Conservation (phyloP, 1,140 invertebrate species). For the Calliopsis andreniformis region DNA sequence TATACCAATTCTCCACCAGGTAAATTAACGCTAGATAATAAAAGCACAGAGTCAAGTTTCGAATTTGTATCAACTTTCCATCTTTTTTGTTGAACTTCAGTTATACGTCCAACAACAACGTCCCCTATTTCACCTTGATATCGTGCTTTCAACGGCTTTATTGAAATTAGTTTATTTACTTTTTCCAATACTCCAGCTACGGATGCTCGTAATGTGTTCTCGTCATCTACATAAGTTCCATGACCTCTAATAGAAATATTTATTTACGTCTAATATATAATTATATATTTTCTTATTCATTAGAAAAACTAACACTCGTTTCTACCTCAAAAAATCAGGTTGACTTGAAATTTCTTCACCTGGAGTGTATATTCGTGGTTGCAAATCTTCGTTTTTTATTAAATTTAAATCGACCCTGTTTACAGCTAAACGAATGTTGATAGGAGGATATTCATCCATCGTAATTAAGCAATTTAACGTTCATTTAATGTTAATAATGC, state of each 20-base stretch:
- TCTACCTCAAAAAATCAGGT: conserved; percentile 92
- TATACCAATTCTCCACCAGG: conserved; percentile 96
- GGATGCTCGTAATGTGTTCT: conserved; percentile 92
- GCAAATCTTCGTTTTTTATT: conserved; percentile 81
- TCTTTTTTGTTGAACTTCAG: conserved; percentile 93
- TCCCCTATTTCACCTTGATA: conserved; percentile 98
- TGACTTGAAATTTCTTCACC: conserved; percentile 92
- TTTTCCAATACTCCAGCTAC: conserved; percentile 96
- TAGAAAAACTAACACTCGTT: conserved; percentile 29
- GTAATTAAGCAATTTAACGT: too few relatives aligned
- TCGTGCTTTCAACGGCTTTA: conserved; percentile 93
- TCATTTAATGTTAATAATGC: too few relatives aligned
- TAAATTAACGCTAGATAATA: conserved; percentile 97
- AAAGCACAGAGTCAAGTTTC: conserved; percentile 92
- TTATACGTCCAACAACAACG: conserved; percentile 96
- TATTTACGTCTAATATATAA: conserved; percentile 5
- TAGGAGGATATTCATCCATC: conserved; percentile 63
- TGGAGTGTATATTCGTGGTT: conserved; percentile 89
- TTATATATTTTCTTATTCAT: conserved; percentile 17
- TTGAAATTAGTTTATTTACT: conserved; percentile 97
- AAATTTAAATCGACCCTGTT: conserved; percentile 82
- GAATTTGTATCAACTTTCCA: conserved; percentile 98
- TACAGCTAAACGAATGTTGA: conserved; percentile 79
- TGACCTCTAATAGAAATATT: conserved; percentile 89
- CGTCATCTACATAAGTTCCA: conserved; percentile 94